Conservation (phyloP, 30 jellyfish, hydroid and myxozoan species). For the Aurelia sp. region DNA sequence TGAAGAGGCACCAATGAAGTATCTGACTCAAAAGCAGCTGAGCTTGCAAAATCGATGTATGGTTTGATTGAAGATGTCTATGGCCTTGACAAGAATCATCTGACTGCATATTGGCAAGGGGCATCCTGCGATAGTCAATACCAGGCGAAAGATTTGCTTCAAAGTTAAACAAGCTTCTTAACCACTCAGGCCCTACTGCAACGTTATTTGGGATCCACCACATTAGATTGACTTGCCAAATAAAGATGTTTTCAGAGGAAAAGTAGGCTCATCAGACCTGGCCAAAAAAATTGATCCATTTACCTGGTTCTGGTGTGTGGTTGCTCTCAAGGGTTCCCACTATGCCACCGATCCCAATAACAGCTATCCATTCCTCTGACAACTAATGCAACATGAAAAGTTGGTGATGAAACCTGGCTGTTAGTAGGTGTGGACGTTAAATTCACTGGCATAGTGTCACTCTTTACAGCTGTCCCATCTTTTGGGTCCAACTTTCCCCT, state of each 20-base stretch:
- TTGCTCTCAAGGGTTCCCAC: no score
- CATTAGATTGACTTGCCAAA: not conserved
- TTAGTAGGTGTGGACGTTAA: no score
- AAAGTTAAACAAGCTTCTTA: not conserved
- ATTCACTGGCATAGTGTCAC: no score
- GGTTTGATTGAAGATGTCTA: not conserved
- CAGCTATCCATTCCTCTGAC: no score
- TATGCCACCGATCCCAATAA: no score
- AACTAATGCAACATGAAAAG: no score
- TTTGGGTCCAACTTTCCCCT: no score
- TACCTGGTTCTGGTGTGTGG: no score
- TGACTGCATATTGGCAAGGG: slow-evolving; percentile 9
- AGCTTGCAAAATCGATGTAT: not conserved
- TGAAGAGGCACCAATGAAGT: not conserved
- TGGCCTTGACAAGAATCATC: not conserved
- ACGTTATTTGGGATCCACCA: slow-evolving; percentile 27
- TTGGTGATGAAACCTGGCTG: no score
- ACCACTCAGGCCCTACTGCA: not conserved
- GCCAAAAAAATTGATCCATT: no score
- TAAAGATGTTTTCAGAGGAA: slow-evolving; percentile 28
- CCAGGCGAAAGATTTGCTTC: slow-evolving; percentile 14
- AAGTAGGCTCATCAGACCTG: slow-evolving; percentile 10
- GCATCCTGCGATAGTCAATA: slow-evolving; percentile 15
- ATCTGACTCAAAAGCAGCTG: slow-evolving; percentile 4
- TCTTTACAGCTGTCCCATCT: no score